Conservation (phyloP, 2,113 vertebrate species). For the Cygnus buccinator region DNA sequence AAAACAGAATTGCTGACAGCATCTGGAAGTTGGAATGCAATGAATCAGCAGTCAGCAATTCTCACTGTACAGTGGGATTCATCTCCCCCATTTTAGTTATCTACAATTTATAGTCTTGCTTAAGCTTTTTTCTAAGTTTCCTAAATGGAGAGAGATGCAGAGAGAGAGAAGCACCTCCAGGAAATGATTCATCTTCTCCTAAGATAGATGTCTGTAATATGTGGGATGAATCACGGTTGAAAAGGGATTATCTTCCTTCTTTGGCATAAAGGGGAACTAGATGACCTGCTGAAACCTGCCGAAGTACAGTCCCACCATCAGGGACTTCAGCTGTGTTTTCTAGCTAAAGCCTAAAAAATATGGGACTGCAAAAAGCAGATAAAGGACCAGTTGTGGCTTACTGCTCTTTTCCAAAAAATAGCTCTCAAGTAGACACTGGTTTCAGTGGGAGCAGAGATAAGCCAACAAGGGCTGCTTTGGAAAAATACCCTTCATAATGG, state of each 20-base stretch:
- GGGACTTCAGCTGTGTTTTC: not conserved
- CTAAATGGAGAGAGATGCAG: not conserved
- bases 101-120: not conserved
- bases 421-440: not conserved
- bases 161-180: slow-evolving; percentile 14
- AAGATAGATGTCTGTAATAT: slow-evolving; percentile 37
- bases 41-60: not conserved
- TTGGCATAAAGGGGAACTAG: not conserved
- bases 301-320: not conserved
- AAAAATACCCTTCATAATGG: not conserved
- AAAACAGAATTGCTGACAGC: not conserved
- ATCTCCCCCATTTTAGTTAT: not conserved
- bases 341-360: not conserved
- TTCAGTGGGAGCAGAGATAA: not conserved
- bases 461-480: not conserved
- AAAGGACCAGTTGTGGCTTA: not conserved
- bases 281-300: slow-evolving; percentile 27
- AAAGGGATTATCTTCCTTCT: slow-evolving; percentile 15
- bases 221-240: slow-evolving; percentile 34
- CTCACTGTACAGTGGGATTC: not conserved
- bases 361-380: not conserved
- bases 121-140: slow-evolving; percentile 28
- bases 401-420: not conserved
- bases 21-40: not conserved
- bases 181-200: slow-evolving; percentile 34